phyloP scores from a whole-genome alignment of 2,888 invertebrate species.

The Petrolisthes manimaculis region DNA sequence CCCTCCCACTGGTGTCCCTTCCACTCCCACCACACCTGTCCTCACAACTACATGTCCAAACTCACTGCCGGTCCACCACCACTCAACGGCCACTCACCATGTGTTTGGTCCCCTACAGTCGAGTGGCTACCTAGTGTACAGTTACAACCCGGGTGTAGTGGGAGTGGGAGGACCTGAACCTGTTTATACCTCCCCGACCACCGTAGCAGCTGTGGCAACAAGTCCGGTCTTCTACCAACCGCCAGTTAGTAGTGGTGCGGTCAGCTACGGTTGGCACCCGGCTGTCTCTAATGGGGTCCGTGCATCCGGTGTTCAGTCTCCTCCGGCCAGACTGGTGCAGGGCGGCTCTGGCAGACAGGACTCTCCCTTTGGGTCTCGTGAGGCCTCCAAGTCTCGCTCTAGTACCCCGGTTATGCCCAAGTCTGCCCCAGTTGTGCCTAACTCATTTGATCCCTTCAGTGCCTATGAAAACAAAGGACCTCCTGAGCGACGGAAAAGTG shows the following conservation, averaged over 20 bases:
- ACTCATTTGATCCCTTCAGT: slow-evolving; percentile 48
- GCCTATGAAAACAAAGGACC: slow-evolving; percentile 29
- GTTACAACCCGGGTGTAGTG: slow-evolving; percentile 29
- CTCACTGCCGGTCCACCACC: slow-evolving; percentile 19
- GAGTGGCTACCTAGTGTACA: slow-evolving; percentile 47
- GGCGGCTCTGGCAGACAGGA: slow-evolving; percentile 36
- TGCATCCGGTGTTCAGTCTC: slow-evolving; percentile 31
- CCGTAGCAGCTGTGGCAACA: slow-evolving; percentile 29
- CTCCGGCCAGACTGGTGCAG: slow-evolving; percentile 33
- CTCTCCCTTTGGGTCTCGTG: slow-evolving; percentile 45
- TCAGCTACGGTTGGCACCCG: slow-evolving; percentile 44
- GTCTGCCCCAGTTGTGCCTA: slow-evolving; percentile 51
- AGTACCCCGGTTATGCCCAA: slow-evolving; percentile 47
- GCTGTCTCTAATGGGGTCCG: slow-evolving; percentile 43
- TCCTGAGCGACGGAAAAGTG: slow-evolving; percentile 46
- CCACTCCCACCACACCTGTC: slow-evolving; percentile 53
- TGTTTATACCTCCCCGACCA: slow-evolving; percentile 41
- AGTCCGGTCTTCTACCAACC: slow-evolving; percentile 34
- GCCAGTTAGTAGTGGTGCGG: slow-evolving; percentile 20
- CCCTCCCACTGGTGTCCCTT: slow-evolving; percentile 28
- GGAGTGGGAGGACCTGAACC: slow-evolving; percentile 32
- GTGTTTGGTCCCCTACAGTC: slow-evolving; percentile 46
- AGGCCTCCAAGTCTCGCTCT: slow-evolving; percentile 50
- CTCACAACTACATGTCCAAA: slow-evolving; percentile 14
- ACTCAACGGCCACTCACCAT: slow-evolving; percentile 42